Evolutionary conservation across 2,797 vertebrate genomes (phyloP).

Genomic region (Pagetopsis macropterus): DNA sequence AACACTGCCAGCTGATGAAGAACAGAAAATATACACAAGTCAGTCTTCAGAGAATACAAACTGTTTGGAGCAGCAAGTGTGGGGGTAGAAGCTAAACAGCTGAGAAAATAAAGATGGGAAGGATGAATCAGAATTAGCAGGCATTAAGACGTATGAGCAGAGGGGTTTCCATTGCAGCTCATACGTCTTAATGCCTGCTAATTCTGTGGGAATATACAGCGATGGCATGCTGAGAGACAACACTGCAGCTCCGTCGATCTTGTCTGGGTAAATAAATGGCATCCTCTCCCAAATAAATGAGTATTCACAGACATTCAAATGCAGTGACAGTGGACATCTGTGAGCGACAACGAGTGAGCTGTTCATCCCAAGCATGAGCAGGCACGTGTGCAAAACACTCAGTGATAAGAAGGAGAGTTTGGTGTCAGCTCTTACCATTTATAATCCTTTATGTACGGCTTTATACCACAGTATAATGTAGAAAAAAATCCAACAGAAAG

Average conservation of each 20-base stretch:
- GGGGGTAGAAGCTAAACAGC: conserved; percentile 19
- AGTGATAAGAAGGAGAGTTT: neutral
- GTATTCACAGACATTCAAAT: conserved; percentile 24
- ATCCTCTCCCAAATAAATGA: neutral
- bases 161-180: neutral
- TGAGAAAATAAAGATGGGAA: conserved; percentile 30
- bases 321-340: conserved; percentile 28
- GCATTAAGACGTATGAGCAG: conserved; percentile 7
- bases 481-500: neutral
- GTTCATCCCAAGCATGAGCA: conserved; percentile 9
- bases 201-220: conserved; percentile 11
- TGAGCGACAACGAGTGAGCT: conserved; percentile 24
- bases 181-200: neutral
- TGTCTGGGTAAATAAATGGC: neutral
- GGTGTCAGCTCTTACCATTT: neutral
- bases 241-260: neutral
- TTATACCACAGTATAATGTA: neutral
- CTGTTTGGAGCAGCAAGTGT: neutral
- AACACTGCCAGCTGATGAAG: conserved; percentile 86
- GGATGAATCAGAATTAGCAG: neutral
- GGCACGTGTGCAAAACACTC: neutral
- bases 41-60: neutral
- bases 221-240: neutral
- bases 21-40: neutral
- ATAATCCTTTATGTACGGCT: neutral